Percentiles rank a stretch among this genome's conserved stretches.
These are phyloP conservation scores for Listrodromus nycthemerus DNA, from an alignment of 2,888 invertebrate species.

Conservation along the genomic window DNA sequence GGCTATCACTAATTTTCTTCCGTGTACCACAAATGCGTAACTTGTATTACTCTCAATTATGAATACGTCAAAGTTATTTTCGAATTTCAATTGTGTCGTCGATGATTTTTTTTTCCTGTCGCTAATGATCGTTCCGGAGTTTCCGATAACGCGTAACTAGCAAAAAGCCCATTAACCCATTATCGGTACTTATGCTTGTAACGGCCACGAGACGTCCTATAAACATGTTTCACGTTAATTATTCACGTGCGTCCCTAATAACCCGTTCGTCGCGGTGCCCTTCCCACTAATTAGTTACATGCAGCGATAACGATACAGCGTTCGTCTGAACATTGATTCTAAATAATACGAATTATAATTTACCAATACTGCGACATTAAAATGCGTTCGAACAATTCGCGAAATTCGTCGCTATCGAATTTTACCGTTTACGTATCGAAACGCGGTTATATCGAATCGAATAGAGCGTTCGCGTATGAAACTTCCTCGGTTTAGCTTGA, in stretches of 20 bases:
- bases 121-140: not conserved
- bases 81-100: not conserved
- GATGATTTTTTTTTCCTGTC: not conserved
- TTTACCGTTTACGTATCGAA: not conserved
- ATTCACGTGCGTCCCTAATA: not conserved
- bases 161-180: not conserved
- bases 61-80: not conserved
- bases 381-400: not conserved
- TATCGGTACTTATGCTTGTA: not conserved
- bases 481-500: not conserved
- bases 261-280: not conserved
- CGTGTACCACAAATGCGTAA: too few species aligned
- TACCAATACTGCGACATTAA: not conserved
- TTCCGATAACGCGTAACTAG: not conserved
- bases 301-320: not conserved
- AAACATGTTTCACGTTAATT: conserved; percentile 5
- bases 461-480: not conserved
- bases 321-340: not conserved
- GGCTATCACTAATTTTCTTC: too few species aligned
- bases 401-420: not conserved
- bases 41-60: too few species aligned
- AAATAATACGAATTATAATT: not conserved
- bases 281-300: not conserved
- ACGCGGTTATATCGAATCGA: not conserved
- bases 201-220: not conserved